phyloP scores from a whole-genome alignment of 2,888 invertebrate species.

The Eucriotettix oculatus region DNA sequence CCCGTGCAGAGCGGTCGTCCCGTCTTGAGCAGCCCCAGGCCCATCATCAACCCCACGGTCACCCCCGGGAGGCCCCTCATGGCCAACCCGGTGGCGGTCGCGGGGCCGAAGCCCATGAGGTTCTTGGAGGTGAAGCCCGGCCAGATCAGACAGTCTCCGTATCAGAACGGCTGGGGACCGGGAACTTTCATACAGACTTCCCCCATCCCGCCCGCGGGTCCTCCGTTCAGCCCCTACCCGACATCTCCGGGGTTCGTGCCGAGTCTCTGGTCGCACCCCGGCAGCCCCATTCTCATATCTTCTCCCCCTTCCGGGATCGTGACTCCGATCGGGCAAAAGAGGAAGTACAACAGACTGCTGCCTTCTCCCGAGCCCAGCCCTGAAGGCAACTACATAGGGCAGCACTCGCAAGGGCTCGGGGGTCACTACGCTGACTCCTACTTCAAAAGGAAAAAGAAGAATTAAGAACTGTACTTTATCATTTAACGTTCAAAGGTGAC shows the following conservation, averaged over 20 bases:
- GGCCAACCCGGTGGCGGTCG: constrained; percentile 14
- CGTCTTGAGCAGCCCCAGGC: constrained; percentile 16
- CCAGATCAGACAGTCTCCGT: constrained; percentile 6
- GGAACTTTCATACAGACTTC: constrained; percentile 10
- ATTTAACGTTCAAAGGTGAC: too few relatives aligned
- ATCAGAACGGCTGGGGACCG: constrained; percentile 10
- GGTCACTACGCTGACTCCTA: constrained; percentile 35
- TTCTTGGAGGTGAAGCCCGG: constrained; percentile 14
- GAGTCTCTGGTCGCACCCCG: constrained; percentile 14
- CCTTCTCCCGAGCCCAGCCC: constrained; percentile 31
- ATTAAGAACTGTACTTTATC: constrained; percentile 12
- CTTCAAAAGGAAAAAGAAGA: constrained; percentile 26
- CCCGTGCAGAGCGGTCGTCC: constrained; percentile 16
- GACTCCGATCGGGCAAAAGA: constrained; percentile 24
- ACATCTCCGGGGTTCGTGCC: constrained; percentile 12
- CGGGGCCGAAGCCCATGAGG: constrained; percentile 11
- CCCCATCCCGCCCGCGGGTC: constrained; percentile 12
- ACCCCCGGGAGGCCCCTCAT: constrained; percentile 9
- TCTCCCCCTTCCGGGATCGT: constrained; percentile 13
- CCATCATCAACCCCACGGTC: constrained; percentile 13
- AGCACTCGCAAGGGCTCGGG: constrained; percentile 34
- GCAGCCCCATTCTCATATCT: constrained; percentile 14
- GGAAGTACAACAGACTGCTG: constrained; percentile 25
- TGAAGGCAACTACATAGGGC: constrained; percentile 31
- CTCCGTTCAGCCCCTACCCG: constrained; percentile 10